A percentile compares a stretch with the other conserved stretches of the same genome.
Conservation (phyloP, 2,888 invertebrate genomes). For the Lacanobia oleracea region DNA sequence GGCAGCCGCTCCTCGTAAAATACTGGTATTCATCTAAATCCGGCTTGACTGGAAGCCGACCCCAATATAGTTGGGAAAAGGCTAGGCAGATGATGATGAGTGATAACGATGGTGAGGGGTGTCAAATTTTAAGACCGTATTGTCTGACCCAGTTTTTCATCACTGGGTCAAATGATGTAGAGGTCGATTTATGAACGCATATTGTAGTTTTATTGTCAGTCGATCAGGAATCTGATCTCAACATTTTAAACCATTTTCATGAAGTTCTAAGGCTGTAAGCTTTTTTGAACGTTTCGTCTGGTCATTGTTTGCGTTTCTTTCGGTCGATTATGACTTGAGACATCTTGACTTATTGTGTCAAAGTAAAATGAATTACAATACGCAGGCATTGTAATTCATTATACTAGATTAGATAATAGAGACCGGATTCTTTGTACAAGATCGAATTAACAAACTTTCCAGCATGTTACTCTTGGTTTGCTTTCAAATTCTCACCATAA, state of each 20-base stretch:
- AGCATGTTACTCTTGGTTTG: neutral
- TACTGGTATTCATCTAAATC: too few species aligned
- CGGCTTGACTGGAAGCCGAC: too few species aligned
- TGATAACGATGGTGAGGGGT: slow-evolving; percentile 15
- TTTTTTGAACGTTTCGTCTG: neutral
- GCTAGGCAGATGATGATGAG: too few species aligned
- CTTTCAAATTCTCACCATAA: neutral
- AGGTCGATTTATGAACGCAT: neutral
- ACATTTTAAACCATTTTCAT: neutral
- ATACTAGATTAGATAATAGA: too few species aligned
- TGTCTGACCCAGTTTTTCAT: slow-evolving; percentile 21
- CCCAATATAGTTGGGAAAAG: too few species aligned
- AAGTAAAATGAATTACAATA: neutral
- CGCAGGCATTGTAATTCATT: too few species aligned
- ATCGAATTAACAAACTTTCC: neutral
- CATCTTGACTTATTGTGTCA: neutral
- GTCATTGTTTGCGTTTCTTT: neutral
- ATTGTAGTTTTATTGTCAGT: neutral
- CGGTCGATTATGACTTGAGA: neutral
- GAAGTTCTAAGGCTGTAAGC: neutral
- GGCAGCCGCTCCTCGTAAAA: too few species aligned
- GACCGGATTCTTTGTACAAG: neutral
- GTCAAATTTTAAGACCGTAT: neutral
- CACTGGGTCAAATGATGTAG: slow-evolving; percentile 2
- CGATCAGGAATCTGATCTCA: neutral